phyloP scores from a whole-genome alignment of 1,140 invertebrate species.

The Drosophila auraria region DNA sequence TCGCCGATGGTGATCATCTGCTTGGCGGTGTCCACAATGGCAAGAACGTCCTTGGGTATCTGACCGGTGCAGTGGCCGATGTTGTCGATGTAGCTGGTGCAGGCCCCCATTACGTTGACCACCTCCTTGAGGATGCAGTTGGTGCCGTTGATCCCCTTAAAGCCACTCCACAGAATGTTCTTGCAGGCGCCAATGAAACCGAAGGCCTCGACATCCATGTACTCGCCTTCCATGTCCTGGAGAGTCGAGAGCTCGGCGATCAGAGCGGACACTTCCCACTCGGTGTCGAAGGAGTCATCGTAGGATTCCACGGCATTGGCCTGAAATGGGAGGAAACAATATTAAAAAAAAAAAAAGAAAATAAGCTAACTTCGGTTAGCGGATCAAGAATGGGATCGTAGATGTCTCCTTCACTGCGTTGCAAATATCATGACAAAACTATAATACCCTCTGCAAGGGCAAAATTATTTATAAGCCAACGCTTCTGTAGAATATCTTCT shows the following conservation, averaged over 20 bases:
- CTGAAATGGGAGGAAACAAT: background rate
- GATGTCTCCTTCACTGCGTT: too few relatives aligned
- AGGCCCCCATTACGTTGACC: constrained; percentile 14
- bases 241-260: constrained; percentile 6
- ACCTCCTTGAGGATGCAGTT: constrained; percentile 60
- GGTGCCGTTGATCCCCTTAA: constrained; percentile 52
- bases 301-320: constrained; percentile 16
- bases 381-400: too few relatives aligned
- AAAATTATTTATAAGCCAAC: too few relatives aligned
- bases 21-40: constrained; percentile 39
- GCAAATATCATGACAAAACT: too few relatives aligned
- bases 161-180: constrained; percentile 10
- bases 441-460: too few relatives aligned
- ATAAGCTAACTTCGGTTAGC: too few relatives aligned
- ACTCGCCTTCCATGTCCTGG: constrained; percentile 30
- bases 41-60: constrained; percentile 51
- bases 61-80: constrained; percentile 38
- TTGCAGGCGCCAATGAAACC: constrained; percentile 29
- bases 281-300: constrained; percentile 6
- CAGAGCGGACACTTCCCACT: constrained; percentile 12
- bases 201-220: constrained; percentile 39
- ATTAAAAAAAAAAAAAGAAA: constrained; percentile 3
- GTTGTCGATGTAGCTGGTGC: constrained; percentile 43
- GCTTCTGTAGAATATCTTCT: too few relatives aligned
- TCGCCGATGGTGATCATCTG: constrained; percentile 39